Evolutionary conservation across 2,888 invertebrate genomes (phyloP).

Genomic region (Geophilus truncorum): DNA sequence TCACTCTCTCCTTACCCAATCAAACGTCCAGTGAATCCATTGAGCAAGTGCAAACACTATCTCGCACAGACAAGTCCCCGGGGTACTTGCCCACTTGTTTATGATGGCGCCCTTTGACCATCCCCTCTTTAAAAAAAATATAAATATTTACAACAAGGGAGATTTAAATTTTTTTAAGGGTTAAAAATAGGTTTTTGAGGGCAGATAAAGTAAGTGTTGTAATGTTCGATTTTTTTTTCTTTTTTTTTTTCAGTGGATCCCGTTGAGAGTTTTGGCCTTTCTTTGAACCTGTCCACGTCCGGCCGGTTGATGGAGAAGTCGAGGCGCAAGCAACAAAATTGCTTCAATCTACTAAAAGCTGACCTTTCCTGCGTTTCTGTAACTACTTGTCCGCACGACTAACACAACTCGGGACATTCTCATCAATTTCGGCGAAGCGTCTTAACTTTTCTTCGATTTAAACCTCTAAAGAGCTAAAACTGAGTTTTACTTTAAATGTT

Average conservation of each 20-base stretch:
- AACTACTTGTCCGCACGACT: background rate
- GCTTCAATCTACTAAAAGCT: slow-evolving; percentile 20
- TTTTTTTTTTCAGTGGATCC: background rate
- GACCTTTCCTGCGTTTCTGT: background rate
- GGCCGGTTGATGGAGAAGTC: background rate
- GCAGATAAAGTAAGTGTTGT: too few species aligned
- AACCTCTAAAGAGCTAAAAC: too few species aligned
- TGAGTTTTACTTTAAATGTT: too few species aligned
- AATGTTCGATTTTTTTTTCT: too few species aligned
- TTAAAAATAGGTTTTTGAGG: background rate
- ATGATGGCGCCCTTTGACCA: background rate
- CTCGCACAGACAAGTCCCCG: background rate
- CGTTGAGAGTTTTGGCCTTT: background rate
- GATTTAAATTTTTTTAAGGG: too few species aligned
- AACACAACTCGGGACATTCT: background rate
- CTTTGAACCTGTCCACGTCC: background rate
- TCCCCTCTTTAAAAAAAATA: background rate
- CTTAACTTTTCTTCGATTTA: too few species aligned
- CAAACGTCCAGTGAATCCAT: background rate
- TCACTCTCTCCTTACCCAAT: too few species aligned
- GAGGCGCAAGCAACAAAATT: background rate
- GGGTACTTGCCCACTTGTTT: background rate
- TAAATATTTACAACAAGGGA: slow-evolving; percentile 5
- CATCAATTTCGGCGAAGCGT: background rate
- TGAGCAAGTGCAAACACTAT: background rate